Percentiles rank a stretch among this genome's conserved stretches.
These are phyloP conservation scores for Lepidiolamprologus cunningtoni DNA, from an alignment of 2,113 vertebrate genomes.

Conservation along the genomic window DNA sequence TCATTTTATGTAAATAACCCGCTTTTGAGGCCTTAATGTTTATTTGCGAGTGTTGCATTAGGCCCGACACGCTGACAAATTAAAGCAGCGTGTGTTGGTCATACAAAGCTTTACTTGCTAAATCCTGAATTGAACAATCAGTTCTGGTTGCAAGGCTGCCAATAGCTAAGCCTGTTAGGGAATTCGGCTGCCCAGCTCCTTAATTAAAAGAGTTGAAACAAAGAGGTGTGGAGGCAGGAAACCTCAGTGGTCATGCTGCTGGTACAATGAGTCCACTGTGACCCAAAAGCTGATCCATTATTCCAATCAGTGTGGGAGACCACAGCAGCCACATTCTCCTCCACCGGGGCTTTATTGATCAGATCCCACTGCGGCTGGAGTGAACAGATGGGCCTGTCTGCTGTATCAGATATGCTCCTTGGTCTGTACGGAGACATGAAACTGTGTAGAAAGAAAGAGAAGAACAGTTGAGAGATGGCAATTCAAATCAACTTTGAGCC, in stretches of 20 bases:
- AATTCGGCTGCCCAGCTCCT: slow-evolving; percentile 55
- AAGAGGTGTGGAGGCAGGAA: slow-evolving; percentile 53
- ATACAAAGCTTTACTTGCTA: slow-evolving; percentile 43
- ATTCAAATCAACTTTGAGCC: neutral
- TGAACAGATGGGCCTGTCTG: slow-evolving; percentile 51
- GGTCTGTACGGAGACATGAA: neutral
- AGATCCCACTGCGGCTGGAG: slow-evolving; percentile 31
- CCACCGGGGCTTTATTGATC: slow-evolving; percentile 63
- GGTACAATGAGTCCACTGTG: slow-evolving; percentile 60
- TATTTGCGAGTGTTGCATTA: neutral
- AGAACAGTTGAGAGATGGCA: neutral
- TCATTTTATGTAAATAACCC: neutral
- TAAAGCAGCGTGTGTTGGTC: slow-evolving; percentile 26
- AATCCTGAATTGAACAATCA: slow-evolving; percentile 59
- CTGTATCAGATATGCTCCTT: slow-evolving; percentile 27
- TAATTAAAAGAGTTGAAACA: slow-evolving; percentile 67
- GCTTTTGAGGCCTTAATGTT: neutral
- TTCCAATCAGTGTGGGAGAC: slow-evolving; percentile 55
- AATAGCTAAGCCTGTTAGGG: slow-evolving; percentile 63
- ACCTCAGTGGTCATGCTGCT: slow-evolving; percentile 54
- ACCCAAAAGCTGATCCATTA: slow-evolving; percentile 65
- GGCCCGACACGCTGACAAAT: slow-evolving; percentile 18
- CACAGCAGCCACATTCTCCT: slow-evolving; percentile 31
- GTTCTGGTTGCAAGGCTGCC: slow-evolving; percentile 47
- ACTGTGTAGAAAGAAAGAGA: neutral